Conservation (phyloP, 2,888 invertebrate genomes). For the Pristionchus entomophagus region DNA sequence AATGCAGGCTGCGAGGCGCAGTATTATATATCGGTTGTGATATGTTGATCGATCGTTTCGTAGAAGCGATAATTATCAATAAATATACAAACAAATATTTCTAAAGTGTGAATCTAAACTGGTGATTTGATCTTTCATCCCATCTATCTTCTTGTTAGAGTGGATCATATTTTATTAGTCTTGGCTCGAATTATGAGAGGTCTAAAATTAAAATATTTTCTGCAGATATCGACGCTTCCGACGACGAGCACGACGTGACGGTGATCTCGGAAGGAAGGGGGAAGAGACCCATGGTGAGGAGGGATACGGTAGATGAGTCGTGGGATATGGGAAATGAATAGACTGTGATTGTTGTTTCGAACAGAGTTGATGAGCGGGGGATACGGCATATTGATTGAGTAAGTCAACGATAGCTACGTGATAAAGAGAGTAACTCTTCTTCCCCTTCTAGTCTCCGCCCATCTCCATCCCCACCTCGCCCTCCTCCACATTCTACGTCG, state of each 20-base stretch:
- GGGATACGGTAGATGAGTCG: neutral
- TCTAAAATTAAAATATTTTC: too few relatives aligned
- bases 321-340: neutral
- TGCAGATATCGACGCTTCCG: neutral
- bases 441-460: constrained; percentile 28
- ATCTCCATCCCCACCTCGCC: constrained; percentile 47
- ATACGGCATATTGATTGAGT: neutral
- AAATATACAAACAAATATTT: too few relatives aligned
- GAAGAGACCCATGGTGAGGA: constrained; percentile 16
- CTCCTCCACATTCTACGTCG: constrained; percentile 68
- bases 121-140: too few relatives aligned
- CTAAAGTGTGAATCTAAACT: too few relatives aligned
- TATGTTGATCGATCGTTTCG: too few relatives aligned
- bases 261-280: constrained; percentile 33
- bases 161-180: too few relatives aligned
- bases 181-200: too few relatives aligned
- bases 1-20: too few relatives aligned
- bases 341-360: neutral
- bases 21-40: too few relatives aligned
- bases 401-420: too few relatives aligned
- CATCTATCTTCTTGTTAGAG: too few relatives aligned
- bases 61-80: too few relatives aligned
- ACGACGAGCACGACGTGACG: neutral
- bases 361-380: neutral
- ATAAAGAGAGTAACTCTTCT: neutral